Evolutionary conservation across 2,888 invertebrate genomes (phyloP), one percentile per base, ranked within the genome.

Genomic region (Plebejus argus): DNA sequence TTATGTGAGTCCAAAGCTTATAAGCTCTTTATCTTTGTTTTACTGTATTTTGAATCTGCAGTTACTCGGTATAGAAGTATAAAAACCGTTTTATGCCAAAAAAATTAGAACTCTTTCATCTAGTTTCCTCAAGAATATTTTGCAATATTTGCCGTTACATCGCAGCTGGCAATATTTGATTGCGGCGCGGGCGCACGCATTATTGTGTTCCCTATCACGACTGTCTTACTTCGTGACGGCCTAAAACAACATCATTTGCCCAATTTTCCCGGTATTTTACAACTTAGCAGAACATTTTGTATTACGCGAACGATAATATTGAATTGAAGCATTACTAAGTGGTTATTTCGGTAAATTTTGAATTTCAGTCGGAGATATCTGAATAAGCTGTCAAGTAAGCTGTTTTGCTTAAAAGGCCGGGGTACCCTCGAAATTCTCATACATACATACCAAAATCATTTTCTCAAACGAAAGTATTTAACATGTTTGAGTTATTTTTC

Each of bases 141-240:
- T 5, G 66, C 66, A 66, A 66, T 33, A 15, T 33, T 20, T 20
- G 66, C 74, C 45, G 23, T 72, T 53, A 74, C 18, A 28, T 49
- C 7, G 56, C 10, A 49, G 75, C 66, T 81, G 82, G 82, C 78
- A 82, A 81, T 81, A 81, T 81, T 82, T 83, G 82, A 81, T 83
- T 81, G 79, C 79, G 78, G 78, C 78, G 76, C 80, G 83, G 78
- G 79, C 78, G 76, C 80, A 83, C 83, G 83, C 82, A 82, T 85
- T 84, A 85, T 88, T 87, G 86, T 87, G 85, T 85, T 84, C 85
- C 82, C 84, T 84, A 82, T 85, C 90, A 91, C 90, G 91, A 90
- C 82, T 84, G 85, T 83, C 84, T 86, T 81, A 82, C 76, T 83
- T 91, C 91, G 91, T 91, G 91, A 90, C 83, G 82, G 82, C 81